These are phyloP conservation scores for Columba livia DNA, from an alignment of 2,113 vertebrate species.

Conservation along the genomic window DNA sequence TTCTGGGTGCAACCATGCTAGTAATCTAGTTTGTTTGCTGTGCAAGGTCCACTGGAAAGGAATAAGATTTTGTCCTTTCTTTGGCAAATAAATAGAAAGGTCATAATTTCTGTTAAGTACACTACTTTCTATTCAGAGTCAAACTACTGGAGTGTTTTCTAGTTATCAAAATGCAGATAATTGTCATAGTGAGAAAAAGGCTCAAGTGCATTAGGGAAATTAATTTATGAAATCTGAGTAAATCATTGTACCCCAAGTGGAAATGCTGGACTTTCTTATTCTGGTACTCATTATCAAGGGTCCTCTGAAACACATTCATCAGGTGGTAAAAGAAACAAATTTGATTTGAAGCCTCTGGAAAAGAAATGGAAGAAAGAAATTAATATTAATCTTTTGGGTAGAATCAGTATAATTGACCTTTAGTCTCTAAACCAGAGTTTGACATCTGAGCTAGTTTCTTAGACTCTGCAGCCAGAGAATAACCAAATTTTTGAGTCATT, in stretches of 20 bases:
- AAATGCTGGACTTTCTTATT: background rate
- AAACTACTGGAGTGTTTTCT: background rate
- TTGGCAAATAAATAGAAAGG: background rate
- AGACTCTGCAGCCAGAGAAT: background rate
- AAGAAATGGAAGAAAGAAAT: background rate
- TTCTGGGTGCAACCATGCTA: background rate
- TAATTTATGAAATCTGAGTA: background rate
- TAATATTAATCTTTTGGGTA: accelerated
- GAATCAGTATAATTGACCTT: background rate
- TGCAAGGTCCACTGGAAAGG: background rate
- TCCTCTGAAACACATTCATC: background rate
- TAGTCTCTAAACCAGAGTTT: background rate
- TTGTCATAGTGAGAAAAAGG: background rate
- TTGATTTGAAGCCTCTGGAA: background rate
- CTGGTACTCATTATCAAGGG: background rate
- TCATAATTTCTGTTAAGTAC: background rate
- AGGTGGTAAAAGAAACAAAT: background rate
- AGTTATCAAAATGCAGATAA: background rate
- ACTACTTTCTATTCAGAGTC: background rate
- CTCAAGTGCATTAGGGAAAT: background rate
- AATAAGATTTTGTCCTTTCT: background rate
- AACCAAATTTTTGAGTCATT: background rate
- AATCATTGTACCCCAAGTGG: background rate
- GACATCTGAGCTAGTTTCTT: background rate
- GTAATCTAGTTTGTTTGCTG: background rate